phyloP scores from a whole-genome alignment of 2,113 vertebrate genomes.

The Laticauda laticaudata region DNA sequence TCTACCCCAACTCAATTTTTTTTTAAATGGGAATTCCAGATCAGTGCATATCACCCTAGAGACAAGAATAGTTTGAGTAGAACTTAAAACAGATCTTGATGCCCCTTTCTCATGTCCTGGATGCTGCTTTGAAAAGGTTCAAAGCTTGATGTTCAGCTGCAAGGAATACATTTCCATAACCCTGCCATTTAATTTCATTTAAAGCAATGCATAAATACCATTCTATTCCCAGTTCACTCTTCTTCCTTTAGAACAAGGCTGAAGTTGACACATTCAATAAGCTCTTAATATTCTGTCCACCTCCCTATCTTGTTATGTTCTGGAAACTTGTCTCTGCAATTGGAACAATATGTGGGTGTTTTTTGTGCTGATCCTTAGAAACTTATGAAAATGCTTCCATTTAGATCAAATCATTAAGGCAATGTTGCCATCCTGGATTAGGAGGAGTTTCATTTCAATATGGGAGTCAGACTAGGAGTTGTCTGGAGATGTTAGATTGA shows the following conservation, averaged over 20 bases:
- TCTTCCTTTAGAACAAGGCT: background rate
- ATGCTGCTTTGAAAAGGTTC: background rate
- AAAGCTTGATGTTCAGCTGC: background rate
- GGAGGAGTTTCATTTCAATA: background rate
- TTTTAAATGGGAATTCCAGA: background rate
- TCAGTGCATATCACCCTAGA: background rate
- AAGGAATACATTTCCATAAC: background rate
- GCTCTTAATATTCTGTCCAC: background rate
- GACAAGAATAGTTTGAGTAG: background rate
- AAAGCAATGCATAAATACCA: background rate
- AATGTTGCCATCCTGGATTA: background rate
- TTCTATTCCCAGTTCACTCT: background rate
- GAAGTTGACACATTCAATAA: slow-evolving; percentile 12
- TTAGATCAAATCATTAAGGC: background rate
- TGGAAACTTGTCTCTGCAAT: background rate
- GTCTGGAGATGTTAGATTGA: background rate
- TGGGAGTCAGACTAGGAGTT: background rate
- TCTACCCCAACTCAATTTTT: background rate
- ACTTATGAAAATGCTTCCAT: background rate
- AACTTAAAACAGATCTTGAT: background rate
- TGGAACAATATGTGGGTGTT: slow-evolving; percentile 3
- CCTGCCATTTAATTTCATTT: background rate
- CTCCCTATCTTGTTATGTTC: background rate
- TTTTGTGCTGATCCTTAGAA: background rate
- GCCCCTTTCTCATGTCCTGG: background rate